Percentiles rank a stretch among this genome's conserved stretches.
phyloP scores from a whole-genome alignment of 1,140 invertebrate genomes.

The Lasioglossum baleicum region DNA sequence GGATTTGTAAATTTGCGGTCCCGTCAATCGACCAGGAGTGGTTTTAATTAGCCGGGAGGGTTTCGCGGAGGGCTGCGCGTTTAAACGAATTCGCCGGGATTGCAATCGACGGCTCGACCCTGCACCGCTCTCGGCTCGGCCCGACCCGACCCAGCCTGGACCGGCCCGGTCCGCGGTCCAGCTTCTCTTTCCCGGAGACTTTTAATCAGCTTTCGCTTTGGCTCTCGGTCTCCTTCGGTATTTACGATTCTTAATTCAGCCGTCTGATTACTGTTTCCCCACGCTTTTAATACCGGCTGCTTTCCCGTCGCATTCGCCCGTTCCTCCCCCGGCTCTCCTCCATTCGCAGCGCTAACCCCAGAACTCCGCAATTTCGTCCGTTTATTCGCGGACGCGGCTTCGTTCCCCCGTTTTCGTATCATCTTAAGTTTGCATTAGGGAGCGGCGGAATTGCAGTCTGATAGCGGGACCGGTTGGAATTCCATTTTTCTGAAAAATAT shows the following conservation, averaged over 20 bases:
- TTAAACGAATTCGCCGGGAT: constrained; percentile 34
- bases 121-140: background rate
- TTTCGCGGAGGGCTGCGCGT: background rate
- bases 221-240: background rate
- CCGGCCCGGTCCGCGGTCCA: background rate
- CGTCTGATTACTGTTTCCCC: constrained; percentile 30
- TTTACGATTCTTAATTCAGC: constrained; percentile 46
- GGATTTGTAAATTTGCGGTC: constrained; percentile 44
- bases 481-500: constrained; percentile 28
- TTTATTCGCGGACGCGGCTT: constrained; percentile 3
- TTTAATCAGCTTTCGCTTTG: constrained; percentile 49
- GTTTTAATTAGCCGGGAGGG: constrained; percentile 27
- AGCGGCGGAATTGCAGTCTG: background rate
- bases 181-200: background rate
- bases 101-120: background rate
- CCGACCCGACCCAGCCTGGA: background rate
- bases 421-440: background rate
- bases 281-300: constrained; percentile 25
- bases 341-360: background rate
- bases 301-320: background rate
- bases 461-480: background rate
- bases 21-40: constrained; percentile 31
- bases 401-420: background rate
- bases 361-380: background rate
- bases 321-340: background rate